Evolutionary conservation across 2,113 vertebrate genomes (phyloP).

Genomic region (Mobula birostris): DNA sequence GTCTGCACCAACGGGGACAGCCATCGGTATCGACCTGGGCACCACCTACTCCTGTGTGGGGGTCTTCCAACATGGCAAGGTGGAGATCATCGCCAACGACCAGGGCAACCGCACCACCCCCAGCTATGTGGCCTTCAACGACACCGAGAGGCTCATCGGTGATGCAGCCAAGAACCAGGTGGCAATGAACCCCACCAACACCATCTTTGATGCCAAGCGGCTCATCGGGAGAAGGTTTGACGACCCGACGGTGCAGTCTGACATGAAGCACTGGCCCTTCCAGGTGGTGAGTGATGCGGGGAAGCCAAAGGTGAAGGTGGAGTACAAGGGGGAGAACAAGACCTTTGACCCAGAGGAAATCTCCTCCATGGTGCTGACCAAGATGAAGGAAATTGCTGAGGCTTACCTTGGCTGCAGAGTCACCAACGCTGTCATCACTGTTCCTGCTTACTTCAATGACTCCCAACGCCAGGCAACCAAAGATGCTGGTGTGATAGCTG

Average conservation of each 20-base stretch:
- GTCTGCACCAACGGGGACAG: too few species aligned
- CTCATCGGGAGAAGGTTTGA: constrained; percentile 37
- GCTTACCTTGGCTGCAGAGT: too few species aligned
- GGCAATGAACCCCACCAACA: constrained; percentile 37
- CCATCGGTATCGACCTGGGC: background rate
- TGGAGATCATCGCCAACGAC: constrained; percentile 36
- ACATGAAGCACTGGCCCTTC: constrained; percentile 39
- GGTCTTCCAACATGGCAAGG: constrained; percentile 28
- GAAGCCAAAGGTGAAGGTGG: constrained; percentile 39
- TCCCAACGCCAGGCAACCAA: too few species aligned
- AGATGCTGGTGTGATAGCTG: too few species aligned
- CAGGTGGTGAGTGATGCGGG: constrained; percentile 36
- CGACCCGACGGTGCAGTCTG: background rate
- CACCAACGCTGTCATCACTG: too few species aligned
- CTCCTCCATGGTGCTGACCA: too few species aligned
- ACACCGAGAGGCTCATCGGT: constrained; percentile 24
- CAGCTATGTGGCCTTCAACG: constrained; percentile 16
- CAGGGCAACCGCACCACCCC: constrained; percentile 35
- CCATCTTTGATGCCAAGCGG: constrained; percentile 39
- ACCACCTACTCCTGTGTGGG: constrained; percentile 21
- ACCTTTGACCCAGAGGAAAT: too few species aligned
- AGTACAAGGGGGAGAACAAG: too few species aligned
- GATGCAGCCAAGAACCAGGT: constrained; percentile 38
- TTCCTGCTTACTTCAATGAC: too few species aligned
- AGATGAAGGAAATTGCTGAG: too few species aligned